Conservation (phyloP, 2,113 vertebrate genomes). For the Larimichthys polyactis region DNA sequence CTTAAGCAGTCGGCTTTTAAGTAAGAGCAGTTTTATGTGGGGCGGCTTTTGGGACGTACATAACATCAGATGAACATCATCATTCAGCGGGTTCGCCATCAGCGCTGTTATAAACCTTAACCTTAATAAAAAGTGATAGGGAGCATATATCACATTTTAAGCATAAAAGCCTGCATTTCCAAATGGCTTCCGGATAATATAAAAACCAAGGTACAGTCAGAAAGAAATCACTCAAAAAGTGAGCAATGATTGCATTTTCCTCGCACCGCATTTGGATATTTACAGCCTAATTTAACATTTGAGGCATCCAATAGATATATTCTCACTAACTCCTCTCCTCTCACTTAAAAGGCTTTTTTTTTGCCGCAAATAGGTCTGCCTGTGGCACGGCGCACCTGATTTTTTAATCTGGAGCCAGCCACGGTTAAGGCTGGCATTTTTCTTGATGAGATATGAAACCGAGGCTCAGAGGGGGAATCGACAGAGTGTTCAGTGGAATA, state of each 20-base stretch:
- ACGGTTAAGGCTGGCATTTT: constrained; percentile 68
- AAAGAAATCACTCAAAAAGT: constrained; percentile 15
- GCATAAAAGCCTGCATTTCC: not conserved
- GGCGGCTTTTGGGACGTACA: not conserved
- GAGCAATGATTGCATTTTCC: constrained; percentile 10
- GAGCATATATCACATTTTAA: not conserved
- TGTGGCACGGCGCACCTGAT: constrained; percentile 54
- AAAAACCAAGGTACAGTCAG: not conserved
- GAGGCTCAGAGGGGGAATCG: constrained; percentile 73
- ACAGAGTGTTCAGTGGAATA: constrained; percentile 83
- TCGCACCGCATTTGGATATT: constrained; percentile 37
- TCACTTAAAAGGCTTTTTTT: constrained; percentile 46
- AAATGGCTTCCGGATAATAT: not conserved
- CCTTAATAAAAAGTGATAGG: not conserved
- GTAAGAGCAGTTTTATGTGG: not conserved
- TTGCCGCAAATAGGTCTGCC: constrained; percentile 52
- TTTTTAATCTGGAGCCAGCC: constrained; percentile 73
- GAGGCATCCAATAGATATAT: constrained; percentile 27
- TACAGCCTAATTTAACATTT: constrained; percentile 44
- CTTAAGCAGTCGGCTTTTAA: not conserved
- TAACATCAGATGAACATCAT: not conserved
- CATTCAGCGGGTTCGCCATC: not conserved
- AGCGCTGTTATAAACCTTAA: not conserved
- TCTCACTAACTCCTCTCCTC: constrained; percentile 21
- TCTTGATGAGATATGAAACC: constrained; percentile 82